Base-by-base conservation (phyloP, 2,113 vertebrate genomes). In the Nipponia nippon region DNA sequence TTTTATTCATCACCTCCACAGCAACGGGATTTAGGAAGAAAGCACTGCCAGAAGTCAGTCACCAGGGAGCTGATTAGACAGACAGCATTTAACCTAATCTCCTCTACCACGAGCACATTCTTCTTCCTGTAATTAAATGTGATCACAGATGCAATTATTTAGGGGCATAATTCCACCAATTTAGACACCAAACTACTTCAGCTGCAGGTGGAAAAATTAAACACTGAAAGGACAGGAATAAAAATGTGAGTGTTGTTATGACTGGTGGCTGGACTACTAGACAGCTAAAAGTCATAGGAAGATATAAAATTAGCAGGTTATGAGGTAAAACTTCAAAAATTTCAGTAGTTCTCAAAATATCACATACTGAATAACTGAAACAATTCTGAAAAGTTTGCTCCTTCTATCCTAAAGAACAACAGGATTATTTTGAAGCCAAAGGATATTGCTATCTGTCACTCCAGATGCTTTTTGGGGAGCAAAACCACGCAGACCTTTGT, bases 41-140 rank as follows among this genome's bases (percentile, higher is more conserved):
- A 93, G 61, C 26, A 8, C 25, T 94, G 81, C 87, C 93, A 96
- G 93, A 44, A 92, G n/a, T 66, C 66, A 73, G 88, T 83, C 72
- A 34, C 67, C 47, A 1, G 72, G 81, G 91, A 89, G 72, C 70
- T 89, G 95, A 97, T 97, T 97, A 95, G 82, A 85, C 87, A 95
- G 94, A 50, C 52, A 91, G 90, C 3, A 0, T 87, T 95, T 89
- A 95, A 84, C 84, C 87, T 97, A 95, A 96, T 92, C 94, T 95
- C 73, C 76, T 90, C 94, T 91, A 76, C 82, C 8, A 11, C 0
- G 0, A 96, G 91, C 12, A 1, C 32, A 17, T 50, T 92, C 82
- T 83, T 93, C 82, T 84, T 96, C 89, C 81, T 89, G 87, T 62
- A 95, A 95, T 97, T 93, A 95, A 85, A 90, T 77, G 87, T 90